phyloP scores from a whole-genome alignment of 2,797 vertebrate genomes.

The Pseudochromis fuscus region DNA sequence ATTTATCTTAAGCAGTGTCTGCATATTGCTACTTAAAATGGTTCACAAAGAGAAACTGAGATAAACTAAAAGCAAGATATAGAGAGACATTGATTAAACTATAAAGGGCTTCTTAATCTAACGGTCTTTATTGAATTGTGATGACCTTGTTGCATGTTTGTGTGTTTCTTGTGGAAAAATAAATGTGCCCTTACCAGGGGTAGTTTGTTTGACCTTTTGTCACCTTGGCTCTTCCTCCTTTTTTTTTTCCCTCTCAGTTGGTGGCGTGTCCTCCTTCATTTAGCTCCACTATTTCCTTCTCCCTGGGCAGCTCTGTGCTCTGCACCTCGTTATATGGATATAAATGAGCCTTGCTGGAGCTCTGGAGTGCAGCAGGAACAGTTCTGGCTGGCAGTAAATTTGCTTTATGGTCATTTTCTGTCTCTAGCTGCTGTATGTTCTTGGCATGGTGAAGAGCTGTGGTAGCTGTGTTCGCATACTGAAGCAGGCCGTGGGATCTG shows the following conservation, averaged over 20 bases:
- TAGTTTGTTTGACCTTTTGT: conserved; percentile 77
- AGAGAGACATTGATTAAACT: conserved; percentile 80
- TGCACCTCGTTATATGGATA: conserved; percentile 60
- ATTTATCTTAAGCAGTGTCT: conserved; percentile 61
- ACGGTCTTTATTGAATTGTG: conserved; percentile 86
- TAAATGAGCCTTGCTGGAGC: conserved; percentile 61
- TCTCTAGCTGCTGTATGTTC: conserved; percentile 53
- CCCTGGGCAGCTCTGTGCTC: conserved; percentile 33
- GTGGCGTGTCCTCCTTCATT: conserved; percentile 16
- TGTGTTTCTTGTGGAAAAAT: conserved; percentile 87
- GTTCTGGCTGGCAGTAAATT: conserved; percentile 62
- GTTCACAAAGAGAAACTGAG: conserved; percentile 55
- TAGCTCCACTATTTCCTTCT: conserved; percentile 29
- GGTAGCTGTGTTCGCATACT: conserved; percentile 35
- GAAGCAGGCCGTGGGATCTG: conserved; percentile 21
- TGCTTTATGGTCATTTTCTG: conserved; percentile 71
- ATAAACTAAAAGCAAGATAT: conserved; percentile 68
- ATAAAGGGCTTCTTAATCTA: conserved; percentile 89
- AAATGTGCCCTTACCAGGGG: conserved; percentile 80
- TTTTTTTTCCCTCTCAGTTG: background rate
- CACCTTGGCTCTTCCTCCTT: conserved; percentile 46
- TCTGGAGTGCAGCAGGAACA: conserved; percentile 46
- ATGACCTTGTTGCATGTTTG: conserved; percentile 89
- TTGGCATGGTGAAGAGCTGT: conserved; percentile 28
- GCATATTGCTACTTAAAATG: conserved; percentile 61